phyloP scores from a whole-genome alignment of 2,113 vertebrate species.

The Kryptolebias marmoratus region DNA sequence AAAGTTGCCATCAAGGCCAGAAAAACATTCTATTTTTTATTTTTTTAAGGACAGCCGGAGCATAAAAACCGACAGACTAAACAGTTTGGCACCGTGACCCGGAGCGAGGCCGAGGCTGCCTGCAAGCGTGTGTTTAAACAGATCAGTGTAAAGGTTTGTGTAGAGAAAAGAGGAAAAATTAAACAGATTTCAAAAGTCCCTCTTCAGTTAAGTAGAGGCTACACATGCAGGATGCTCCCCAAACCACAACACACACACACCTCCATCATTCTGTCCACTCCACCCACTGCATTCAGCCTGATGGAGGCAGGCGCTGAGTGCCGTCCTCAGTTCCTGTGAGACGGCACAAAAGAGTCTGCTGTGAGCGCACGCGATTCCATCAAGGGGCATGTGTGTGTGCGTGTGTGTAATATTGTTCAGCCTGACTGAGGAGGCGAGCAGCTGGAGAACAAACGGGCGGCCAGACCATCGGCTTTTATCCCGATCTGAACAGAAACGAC shows the following conservation, averaged over 20 bases:
- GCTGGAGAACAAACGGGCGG: slow-evolving; percentile 65
- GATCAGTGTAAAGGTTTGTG: too few species aligned
- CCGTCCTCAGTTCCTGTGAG: slow-evolving; percentile 31
- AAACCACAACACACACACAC: slow-evolving; percentile 29
- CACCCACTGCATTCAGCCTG: slow-evolving; percentile 50
- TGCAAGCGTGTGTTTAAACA: too few species aligned
- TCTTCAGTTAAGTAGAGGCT: slow-evolving; percentile 2
- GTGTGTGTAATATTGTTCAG: slow-evolving; percentile 62
- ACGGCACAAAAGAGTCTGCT: slow-evolving; percentile 45
- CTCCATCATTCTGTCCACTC: slow-evolving; percentile 55
- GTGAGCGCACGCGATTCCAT: slow-evolving; percentile 48
- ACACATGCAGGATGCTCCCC: slow-evolving; percentile 8
- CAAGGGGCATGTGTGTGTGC: slow-evolving; percentile 24
- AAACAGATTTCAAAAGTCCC: not conserved
- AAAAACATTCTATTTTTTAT: too few species aligned
- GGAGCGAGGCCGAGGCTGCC: too few species aligned
- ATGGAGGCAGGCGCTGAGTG: slow-evolving; percentile 60
- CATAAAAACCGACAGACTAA: too few species aligned
- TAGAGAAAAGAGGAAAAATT: not conserved
- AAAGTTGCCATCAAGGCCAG: too few species aligned
- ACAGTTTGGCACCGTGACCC: too few species aligned
- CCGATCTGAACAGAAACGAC: slow-evolving; percentile 26
- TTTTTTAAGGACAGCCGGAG: too few species aligned
- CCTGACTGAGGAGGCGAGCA: slow-evolving; percentile 61
- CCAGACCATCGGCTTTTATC: slow-evolving; percentile 63